phyloP scores from a whole-genome alignment of 2,797 vertebrate genomes.

The Manis javanica region DNA sequence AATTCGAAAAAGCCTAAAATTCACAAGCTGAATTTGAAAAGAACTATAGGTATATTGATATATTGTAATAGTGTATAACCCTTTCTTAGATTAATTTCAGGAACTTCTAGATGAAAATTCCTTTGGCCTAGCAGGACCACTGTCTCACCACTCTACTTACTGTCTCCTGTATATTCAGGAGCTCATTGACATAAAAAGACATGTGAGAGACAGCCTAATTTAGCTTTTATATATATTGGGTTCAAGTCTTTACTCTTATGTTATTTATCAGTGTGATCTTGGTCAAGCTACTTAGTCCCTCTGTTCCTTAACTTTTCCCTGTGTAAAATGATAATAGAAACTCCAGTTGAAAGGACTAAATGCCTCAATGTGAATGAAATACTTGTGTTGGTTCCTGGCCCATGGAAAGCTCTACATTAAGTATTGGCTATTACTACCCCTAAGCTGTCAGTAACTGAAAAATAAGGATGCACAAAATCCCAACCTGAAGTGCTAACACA shows the following conservation, averaged over 20 bases:
- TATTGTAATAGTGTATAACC: neutral
- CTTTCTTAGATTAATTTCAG: slow-evolving; percentile 32
- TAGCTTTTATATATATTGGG: neutral
- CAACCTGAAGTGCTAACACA: neutral
- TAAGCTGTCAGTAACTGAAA: neutral
- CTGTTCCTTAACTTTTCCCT: neutral
- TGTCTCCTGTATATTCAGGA: neutral
- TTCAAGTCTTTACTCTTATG: neutral
- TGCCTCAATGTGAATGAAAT: neutral
- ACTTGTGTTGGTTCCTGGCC: neutral
- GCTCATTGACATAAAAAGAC: neutral
- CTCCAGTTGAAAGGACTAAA: neutral
- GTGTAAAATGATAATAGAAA: neutral
- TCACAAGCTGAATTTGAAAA: slow-evolving; percentile 51
- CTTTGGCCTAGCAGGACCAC: neutral
- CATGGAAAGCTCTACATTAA: neutral
- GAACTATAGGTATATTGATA: slow-evolving; percentile 2
- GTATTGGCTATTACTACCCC: neutral
- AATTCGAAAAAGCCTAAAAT: slow-evolving; percentile 43
- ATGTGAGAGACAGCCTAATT: neutral
- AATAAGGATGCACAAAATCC: neutral
- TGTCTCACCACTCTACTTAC: neutral
- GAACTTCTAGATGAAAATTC: slow-evolving; percentile 43
- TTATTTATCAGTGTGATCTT: neutral
- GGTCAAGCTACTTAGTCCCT: neutral